A percentile compares a stretch with the other conserved stretches of the same genome.
These are phyloP conservation scores for Acestrorhynchus altus DNA, from an alignment of 2,797 vertebrate species.

Conservation along the genomic window DNA sequence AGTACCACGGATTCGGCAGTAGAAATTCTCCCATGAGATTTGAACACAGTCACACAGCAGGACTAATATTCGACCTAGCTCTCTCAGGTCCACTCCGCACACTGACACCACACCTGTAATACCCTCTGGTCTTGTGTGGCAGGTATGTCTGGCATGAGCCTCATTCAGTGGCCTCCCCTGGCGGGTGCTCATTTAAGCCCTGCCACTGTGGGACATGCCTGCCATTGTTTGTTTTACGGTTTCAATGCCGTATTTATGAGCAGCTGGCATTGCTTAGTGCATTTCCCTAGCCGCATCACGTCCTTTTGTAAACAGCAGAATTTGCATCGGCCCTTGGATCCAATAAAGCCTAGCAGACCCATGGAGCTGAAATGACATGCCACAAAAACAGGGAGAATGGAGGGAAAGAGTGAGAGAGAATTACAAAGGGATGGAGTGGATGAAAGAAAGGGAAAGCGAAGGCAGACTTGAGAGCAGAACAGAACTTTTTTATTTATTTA, in stretches of 20 bases:
- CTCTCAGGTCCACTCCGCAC: neutral
- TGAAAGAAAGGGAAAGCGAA: conserved; percentile 27
- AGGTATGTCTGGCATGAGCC: neutral
- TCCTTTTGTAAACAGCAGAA: conserved; percentile 71
- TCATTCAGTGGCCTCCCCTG: conserved; percentile 5
- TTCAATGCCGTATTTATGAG: conserved; percentile 61
- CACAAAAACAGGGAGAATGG: conserved; percentile 52
- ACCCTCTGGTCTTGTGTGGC: neutral
- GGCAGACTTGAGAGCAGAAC: neutral
- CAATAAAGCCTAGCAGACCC: conserved; percentile 60
- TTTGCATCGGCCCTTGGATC: conserved; percentile 67
- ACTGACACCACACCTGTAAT: neutral
- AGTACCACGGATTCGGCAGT: no score
- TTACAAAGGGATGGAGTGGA: neutral
- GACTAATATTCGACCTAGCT: neutral
- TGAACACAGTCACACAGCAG: neutral
- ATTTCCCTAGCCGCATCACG: conserved; percentile 66
- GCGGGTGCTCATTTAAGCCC: neutral
- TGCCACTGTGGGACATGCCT: conserved; percentile 12
- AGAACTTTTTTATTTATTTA: neutral
- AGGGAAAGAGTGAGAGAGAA: conserved; percentile 64
- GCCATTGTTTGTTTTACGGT: conserved; percentile 33
- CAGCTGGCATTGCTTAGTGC: conserved; percentile 70
- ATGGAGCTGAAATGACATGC: conserved; percentile 48
- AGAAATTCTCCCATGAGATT: neutral